Percentiles rank a stretch among this genome's conserved stretches.
Conservation (phyloP, 2,797 vertebrate species). For the Esox lucius region DNA sequence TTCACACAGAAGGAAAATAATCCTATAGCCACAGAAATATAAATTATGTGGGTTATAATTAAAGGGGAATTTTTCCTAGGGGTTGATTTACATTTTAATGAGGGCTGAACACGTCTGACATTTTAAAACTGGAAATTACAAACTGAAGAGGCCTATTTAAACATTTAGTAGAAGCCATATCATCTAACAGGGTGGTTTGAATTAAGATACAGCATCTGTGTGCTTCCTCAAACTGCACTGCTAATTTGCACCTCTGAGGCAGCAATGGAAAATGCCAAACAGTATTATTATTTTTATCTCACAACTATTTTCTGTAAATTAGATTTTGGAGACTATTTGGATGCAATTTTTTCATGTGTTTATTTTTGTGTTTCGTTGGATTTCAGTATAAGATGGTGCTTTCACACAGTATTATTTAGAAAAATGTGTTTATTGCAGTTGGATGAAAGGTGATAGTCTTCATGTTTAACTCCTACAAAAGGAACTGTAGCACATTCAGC, state of each 20-base stretch:
- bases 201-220: too few relatives aligned
- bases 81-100: too few relatives aligned
- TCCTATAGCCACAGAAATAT: too few relatives aligned
- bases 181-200: too few relatives aligned
- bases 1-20: too few relatives aligned
- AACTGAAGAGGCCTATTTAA: too few relatives aligned
- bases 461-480: neutral
- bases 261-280: conserved; percentile 66
- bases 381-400: neutral
- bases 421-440: neutral
- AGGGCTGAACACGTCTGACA: too few relatives aligned
- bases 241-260: conserved; percentile 27
- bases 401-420: neutral
- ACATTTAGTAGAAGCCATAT: too few relatives aligned
- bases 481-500: conserved; percentile 3
- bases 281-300: conserved; percentile 29
- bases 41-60: too few relatives aligned
- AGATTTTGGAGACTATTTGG: conserved; percentile 9
- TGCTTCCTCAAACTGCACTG: neutral
- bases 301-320: neutral
- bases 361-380: conserved; percentile 9
- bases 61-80: too few relatives aligned
- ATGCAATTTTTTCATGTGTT: conserved; percentile 9
- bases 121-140: too few relatives aligned
- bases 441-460: neutral